phyloP scores from a whole-genome alignment of 2,888 invertebrate species.

The Eupithecia abbreviata region DNA sequence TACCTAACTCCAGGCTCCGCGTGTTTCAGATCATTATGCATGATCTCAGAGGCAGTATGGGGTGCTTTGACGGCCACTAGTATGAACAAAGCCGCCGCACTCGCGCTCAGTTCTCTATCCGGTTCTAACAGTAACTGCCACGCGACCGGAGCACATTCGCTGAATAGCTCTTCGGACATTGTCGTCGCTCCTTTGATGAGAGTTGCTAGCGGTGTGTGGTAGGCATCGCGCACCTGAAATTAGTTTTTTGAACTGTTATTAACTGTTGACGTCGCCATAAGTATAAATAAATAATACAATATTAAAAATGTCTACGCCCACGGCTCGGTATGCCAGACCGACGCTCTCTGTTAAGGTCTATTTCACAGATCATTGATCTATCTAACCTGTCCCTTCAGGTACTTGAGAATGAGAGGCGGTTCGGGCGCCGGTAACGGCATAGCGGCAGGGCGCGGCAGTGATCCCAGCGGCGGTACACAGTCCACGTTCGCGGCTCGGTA shows the following conservation, averaged over 20 bases:
- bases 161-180: conserved; percentile 93
- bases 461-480: conserved; percentile 50
- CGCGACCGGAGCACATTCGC: conserved; percentile 94
- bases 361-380: not conserved
- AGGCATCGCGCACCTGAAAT: conserved; percentile 90
- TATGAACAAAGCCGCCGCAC: conserved; percentile 95
- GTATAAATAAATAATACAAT: too few relatives aligned
- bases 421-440: conserved; percentile 72
- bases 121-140: conserved; percentile 97
- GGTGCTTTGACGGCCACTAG: conserved; percentile 96
- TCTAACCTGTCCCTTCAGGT: conserved; percentile 71
- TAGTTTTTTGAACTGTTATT: not conserved
- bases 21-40: conserved; percentile 94
- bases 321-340: too few relatives aligned
- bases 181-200: conserved; percentile 95
- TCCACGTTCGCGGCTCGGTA: too few relatives aligned
- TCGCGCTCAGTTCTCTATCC: conserved; percentile 93
- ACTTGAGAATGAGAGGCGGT: conserved; percentile 74
- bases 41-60: conserved; percentile 93
- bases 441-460: conserved; percentile 54
- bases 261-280: too few relatives aligned
- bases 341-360: not conserved
- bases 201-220: conserved; percentile 94
- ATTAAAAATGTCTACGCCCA: too few relatives aligned
- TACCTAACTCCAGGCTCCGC: conserved; percentile 90